Evolutionary conservation across 2,888 invertebrate species (phyloP), one percentile per base, ranked within the genome.

Genomic region (Drosophila yooni): DNA sequence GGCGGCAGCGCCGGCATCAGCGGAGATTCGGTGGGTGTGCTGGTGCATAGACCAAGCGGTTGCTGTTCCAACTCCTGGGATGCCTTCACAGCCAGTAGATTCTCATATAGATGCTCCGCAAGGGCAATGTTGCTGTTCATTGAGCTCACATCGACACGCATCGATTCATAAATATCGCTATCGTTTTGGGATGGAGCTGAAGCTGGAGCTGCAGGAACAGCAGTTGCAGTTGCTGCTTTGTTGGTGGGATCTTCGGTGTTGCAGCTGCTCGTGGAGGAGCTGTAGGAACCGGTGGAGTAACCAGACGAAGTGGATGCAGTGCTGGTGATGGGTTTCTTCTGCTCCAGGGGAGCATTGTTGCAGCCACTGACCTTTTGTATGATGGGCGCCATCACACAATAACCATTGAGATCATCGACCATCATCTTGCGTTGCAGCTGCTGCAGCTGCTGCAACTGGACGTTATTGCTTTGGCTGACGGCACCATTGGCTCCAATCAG

Each of bases 351-450:
- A 0, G 31, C 29, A 7, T 63, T 68, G 18, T 51, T 54, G 43
- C 51, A 48, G 10, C 43, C 54, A 3, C 58, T 33, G n/a, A 70
- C 74, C 52, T 91, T 89, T 21, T 83, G 85, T 13, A 70, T 61
- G 60, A 93, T 93, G 0, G 93, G 93, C 21, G 93, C 93, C 93
- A 93, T 93, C 1, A 92, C 76, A 69, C 93, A 93, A 65, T 93
- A 93, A 0, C 93, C 93, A 1, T 92, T 92, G 5, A 92, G 70
- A 76, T 93, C 93, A 56, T 93, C 93, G 6, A 91, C 79, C 4
- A 92, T 91, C 54, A 91, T 91, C 59, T 83, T 91, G 3, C 69
- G 71, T 52, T 85, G 77, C 5, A 74, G 25, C 53, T 84, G 77
- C 52, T 85, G 77, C 4, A 74, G 25, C 53, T 84, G 77, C 4